phyloP scores from a whole-genome alignment of 2,888 invertebrate genomes.

The Enoplolaimus lenunculus region DNA sequence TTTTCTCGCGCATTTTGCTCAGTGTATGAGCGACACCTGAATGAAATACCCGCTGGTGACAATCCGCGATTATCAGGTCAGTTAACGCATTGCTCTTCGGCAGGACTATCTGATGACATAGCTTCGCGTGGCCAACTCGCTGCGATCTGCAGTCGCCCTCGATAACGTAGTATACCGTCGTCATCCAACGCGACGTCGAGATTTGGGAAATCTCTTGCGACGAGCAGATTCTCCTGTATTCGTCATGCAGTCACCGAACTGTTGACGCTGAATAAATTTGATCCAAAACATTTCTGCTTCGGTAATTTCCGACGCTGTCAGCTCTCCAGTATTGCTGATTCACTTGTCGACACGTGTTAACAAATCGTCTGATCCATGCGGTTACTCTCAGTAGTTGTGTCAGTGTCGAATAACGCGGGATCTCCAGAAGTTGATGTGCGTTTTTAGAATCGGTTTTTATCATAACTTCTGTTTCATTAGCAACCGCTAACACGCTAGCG shows the following conservation, averaged over 20 bases:
- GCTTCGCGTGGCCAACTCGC: too few relatives aligned
- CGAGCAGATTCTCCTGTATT: neutral
- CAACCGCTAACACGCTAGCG: neutral
- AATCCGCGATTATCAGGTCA: neutral
- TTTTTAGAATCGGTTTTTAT: neutral
- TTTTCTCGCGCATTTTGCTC: neutral
- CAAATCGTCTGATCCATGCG: neutral
- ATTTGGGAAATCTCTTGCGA: too few relatives aligned
- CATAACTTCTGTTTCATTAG: neutral
- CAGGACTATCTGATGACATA: too few relatives aligned
- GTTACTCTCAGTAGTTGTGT: neutral
- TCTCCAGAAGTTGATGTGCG: too few relatives aligned
- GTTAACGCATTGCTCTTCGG: neutral
- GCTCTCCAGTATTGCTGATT: neutral
- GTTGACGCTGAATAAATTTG: neutral
- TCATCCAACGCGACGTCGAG: neutral
- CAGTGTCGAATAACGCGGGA: neutral
- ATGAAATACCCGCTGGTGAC: neutral
- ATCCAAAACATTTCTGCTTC: neutral
- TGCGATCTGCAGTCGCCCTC: too few relatives aligned
- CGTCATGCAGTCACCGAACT: neutral
- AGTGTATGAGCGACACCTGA: constrained; percentile 7
- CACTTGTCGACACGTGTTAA: neutral
- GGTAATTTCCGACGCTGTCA: neutral
- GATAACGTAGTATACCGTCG: too few relatives aligned